Conservation (phyloP, 30 jellyfish, hydroid and myxozoan genomes). For the Aurelia aurita complex sp. Pacific region DNA sequence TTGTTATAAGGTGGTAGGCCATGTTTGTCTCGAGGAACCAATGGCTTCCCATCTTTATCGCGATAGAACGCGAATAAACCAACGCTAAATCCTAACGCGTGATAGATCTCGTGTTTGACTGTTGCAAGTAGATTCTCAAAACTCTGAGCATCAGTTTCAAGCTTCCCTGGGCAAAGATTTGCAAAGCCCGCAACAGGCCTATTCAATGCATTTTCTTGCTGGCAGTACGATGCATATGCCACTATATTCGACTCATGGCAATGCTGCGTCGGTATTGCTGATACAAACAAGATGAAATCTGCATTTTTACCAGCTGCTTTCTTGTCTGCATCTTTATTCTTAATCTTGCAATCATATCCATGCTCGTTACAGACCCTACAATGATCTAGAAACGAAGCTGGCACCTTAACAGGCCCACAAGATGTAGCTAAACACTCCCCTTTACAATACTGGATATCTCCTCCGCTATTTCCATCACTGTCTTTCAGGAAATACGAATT, state of each 20-base stretch:
- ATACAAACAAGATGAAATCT: slow-evolving; percentile 83
- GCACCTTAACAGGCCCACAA: slow-evolving; percentile 92
- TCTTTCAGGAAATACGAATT: slow-evolving; percentile 81
- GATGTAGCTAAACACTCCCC: slow-evolving; percentile 61
- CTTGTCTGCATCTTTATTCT: slow-evolving; percentile 11
- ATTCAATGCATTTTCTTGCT: slow-evolving; percentile 92
- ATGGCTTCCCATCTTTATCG: slow-evolving; percentile 79
- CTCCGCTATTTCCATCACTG: slow-evolving; percentile 57
- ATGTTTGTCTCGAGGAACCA: slow-evolving; percentile 72
- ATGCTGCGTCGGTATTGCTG: slow-evolving; percentile 89
- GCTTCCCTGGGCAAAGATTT: slow-evolving; percentile 85
- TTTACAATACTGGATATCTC: slow-evolving; percentile 89
- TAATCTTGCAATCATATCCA: slow-evolving; percentile 68
- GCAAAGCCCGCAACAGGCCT: slow-evolving; percentile 98
- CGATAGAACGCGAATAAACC: slow-evolving; percentile 92
- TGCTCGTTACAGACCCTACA: slow-evolving; percentile 84
- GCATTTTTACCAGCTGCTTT: slow-evolving; percentile 24
- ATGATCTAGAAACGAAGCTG: slow-evolving; percentile 78
- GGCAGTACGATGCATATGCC: slow-evolving; percentile 97
- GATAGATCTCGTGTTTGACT: slow-evolving; percentile 91
- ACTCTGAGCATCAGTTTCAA: slow-evolving; percentile 81
- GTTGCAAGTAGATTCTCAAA: slow-evolving; percentile 90
- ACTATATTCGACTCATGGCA: slow-evolving; percentile 90
- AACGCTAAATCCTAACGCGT: slow-evolving; percentile 94
- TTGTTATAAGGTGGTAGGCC: slow-evolving; percentile 88